Conservation (phyloP, 1,140 invertebrate species). For the Lepidurus couesii region DNA sequence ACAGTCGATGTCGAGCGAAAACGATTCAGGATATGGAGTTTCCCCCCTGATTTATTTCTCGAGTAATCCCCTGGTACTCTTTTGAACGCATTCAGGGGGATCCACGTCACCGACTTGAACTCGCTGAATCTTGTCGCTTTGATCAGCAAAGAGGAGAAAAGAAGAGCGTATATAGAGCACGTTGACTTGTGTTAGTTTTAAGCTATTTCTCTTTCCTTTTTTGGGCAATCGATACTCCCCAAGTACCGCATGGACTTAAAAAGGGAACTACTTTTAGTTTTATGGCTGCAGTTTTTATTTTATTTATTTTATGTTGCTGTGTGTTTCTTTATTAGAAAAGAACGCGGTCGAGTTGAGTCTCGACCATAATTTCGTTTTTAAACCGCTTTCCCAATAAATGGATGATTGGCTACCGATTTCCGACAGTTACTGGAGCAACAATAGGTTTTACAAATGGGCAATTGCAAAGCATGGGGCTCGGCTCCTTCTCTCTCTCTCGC, state of each 20-base stretch:
- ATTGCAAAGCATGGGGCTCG: background rate
- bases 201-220: background rate
- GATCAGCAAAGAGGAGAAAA: background rate
- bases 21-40: background rate
- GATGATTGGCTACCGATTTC: constrained; percentile 13
- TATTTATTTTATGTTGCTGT: background rate
- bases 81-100: background rate
- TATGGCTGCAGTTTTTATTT: no score
- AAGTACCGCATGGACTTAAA: background rate
- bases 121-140: background rate
- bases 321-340: background rate
- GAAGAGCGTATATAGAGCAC: background rate
- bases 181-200: background rate
- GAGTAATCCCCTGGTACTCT: background rate
- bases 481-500: background rate
- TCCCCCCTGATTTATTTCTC: background rate
- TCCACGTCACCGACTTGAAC: background rate
- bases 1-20: background rate
- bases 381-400: constrained; percentile 19
- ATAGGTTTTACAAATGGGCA: background rate
- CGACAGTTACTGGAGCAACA: constrained; percentile 13
- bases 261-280: no score
- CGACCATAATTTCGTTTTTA: constrained; percentile 3
- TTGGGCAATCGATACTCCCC: background rate
- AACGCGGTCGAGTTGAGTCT: background rate